Evolutionary conservation across 2,113 vertebrate species (phyloP), one percentile per base, ranked within the genome.

Genomic region (Oxyruncus cristatus): DNA sequence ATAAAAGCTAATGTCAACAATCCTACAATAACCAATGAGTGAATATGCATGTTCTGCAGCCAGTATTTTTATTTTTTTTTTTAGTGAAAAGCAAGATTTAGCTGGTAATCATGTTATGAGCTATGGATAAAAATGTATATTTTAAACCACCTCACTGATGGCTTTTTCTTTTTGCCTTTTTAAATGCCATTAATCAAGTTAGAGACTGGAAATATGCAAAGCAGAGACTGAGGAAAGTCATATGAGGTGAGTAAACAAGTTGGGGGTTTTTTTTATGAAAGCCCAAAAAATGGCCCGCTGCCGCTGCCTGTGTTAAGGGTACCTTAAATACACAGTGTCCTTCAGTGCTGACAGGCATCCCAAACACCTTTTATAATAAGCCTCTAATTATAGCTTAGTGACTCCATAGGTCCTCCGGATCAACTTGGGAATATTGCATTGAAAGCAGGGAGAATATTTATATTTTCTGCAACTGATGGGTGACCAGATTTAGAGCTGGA

Each of bases 191-290:
- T 80, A 82, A 61, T 77, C 62, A 76, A 67, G 49, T 49, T 22
- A 56, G 70, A 37, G 65, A 52, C 44, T 82, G 35, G 67, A 83
- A 94, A 92, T 71, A 28, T 35, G 2, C 47, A 53, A 86, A 93
- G 53, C n/a, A 55, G 62, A 68, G 55, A 53, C 70, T 33, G 26
- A 62, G 67, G 62, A 76, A 91, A 93, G 93, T 95, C 78, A 92
- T 56, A 82, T 71, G 68, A 96, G 87, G 92, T 89, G 86, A 96
- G 63, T 93, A 95, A 97, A 94, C 94, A 94, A 89, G 53, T 37
- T 93, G 49, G 16, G 16, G 12, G 11, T 82, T 85, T 68, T 42
- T 59, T 74, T 83, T 68, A 59, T 52, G 65, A 62, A 87, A 68
- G 37, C 56, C 67, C 47, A 33, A 35, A 65, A 92, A 49, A 10